A percentile compares a stretch with the other conserved stretches of the same genome.
Conservation (phyloP, 1,140 invertebrate genomes). For the Anthonomus grandis region DNA sequence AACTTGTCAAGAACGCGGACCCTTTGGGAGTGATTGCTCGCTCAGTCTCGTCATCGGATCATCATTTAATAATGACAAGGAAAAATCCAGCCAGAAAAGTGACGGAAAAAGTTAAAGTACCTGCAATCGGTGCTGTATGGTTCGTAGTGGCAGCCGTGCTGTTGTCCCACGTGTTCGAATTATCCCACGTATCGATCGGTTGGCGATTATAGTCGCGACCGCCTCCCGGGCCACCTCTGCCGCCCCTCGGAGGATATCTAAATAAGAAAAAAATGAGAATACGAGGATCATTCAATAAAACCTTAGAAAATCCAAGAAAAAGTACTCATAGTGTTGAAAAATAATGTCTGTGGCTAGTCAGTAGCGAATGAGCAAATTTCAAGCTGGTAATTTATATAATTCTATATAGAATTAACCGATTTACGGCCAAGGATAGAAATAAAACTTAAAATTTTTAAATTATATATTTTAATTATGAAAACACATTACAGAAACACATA, state of each 20-base stretch:
- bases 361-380: too few species aligned
- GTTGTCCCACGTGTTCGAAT: slow-evolving; percentile 43
- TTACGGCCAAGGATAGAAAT: too few species aligned
- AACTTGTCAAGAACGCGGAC: neutral
- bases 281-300: neutral
- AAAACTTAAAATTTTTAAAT: too few species aligned
- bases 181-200: slow-evolving; percentile 55
- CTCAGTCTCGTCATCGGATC: slow-evolving; percentile 24
- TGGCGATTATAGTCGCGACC: slow-evolving; percentile 46
- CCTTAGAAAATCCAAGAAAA: neutral
- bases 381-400: neutral
- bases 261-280: neutral
- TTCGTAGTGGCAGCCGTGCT: slow-evolving; percentile 29
- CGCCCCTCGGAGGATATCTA: slow-evolving; percentile 21
- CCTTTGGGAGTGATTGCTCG: neutral
- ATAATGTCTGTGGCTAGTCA: neutral
- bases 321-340: neutral
- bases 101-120: slow-evolving; percentile 8
- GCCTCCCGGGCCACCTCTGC: slow-evolving; percentile 50
- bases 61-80: too few species aligned
- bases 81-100: too few species aligned
- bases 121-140: neutral
- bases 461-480: too few species aligned
- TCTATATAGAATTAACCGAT: neutral
- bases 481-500: too few species aligned